These are phyloP conservation scores for Corbicula japonica DNA, from an alignment of 2,888 invertebrate genomes.

Conservation along the genomic window DNA sequence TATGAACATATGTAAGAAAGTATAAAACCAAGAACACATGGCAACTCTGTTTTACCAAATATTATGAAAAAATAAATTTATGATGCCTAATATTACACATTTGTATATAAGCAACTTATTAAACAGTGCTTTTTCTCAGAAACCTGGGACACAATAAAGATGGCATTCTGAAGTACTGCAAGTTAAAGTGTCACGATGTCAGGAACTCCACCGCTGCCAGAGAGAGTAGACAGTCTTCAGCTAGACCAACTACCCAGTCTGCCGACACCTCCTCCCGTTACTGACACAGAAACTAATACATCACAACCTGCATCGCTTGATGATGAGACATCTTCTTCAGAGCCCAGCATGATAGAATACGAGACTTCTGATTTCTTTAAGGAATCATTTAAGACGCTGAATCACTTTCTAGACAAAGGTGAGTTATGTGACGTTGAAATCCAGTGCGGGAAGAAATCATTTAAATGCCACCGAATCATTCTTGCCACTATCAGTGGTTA, in stretches of 20 bases:
- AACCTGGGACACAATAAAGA: too few relatives aligned
- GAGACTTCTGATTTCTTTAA: constrained; percentile 61
- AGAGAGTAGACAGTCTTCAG: constrained; percentile 51
- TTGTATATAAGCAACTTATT: too few relatives aligned
- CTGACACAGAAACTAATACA: constrained; percentile 3
- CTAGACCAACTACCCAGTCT: constrained; percentile 9
- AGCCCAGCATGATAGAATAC: constrained; percentile 41
- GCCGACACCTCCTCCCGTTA: not conserved
- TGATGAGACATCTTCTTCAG: constrained; percentile 13
- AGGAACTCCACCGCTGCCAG: constrained; percentile 52
- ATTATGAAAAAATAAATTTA: too few relatives aligned
- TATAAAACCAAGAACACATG: too few relatives aligned
- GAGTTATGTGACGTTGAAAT: constrained; percentile 86
- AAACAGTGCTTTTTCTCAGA: too few relatives aligned
- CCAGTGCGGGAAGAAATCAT: constrained; percentile 74
- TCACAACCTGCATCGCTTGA: not conserved
- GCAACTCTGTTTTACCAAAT: too few relatives aligned
- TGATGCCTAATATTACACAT: too few relatives aligned
- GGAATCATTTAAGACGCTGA: constrained; percentile 75
- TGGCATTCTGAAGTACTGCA: too few relatives aligned
- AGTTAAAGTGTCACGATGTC: constrained; percentile 32
- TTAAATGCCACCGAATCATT: constrained; percentile 86
- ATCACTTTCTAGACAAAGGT: constrained; percentile 79
- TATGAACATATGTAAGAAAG: too few relatives aligned
- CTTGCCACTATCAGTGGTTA: constrained; percentile 87